Evolutionary conservation across 2,113 vertebrate species (phyloP).

Genomic region (Himantopus leucocephalus): DNA sequence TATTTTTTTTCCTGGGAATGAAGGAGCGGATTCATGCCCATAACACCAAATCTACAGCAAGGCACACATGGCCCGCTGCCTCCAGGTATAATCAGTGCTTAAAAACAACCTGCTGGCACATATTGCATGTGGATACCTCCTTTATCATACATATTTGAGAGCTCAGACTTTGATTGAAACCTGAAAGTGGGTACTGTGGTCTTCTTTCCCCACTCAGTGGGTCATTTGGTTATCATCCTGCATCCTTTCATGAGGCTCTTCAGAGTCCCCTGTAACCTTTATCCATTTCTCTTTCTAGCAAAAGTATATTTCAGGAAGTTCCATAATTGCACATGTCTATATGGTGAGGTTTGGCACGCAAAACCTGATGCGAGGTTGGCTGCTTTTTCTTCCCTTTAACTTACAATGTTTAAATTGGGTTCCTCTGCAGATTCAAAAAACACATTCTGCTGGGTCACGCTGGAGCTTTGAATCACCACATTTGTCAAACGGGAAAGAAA

Average conservation of each 20-base stretch:
- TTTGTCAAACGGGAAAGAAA: not conserved
- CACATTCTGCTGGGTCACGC: not conserved
- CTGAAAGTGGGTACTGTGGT: not conserved
- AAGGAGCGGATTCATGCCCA: not conserved
- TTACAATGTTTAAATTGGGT: not conserved
- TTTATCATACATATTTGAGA: not conserved
- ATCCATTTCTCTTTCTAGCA: constrained; percentile 60
- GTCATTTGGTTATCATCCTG: not conserved
- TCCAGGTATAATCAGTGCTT: not conserved
- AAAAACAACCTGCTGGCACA: not conserved
- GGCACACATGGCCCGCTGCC: not conserved
- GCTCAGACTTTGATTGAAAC: not conserved
- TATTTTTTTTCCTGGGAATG: not conserved
- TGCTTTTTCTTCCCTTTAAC: constrained; percentile 31
- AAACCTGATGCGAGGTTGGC: not conserved
- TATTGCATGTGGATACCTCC: not conserved
- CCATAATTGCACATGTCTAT: constrained; percentile 55
- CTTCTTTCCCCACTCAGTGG: not conserved
- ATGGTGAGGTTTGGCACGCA: constrained; percentile 60
- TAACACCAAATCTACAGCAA: not conserved
- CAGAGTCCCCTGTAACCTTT: not conserved
- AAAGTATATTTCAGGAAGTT: constrained; percentile 68
- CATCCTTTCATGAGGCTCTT: not conserved
- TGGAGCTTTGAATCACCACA: not conserved
- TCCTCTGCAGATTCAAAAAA: not conserved